Conservation (phyloP, 2,888 invertebrate genomes). For the Eulithis prunata region DNA sequence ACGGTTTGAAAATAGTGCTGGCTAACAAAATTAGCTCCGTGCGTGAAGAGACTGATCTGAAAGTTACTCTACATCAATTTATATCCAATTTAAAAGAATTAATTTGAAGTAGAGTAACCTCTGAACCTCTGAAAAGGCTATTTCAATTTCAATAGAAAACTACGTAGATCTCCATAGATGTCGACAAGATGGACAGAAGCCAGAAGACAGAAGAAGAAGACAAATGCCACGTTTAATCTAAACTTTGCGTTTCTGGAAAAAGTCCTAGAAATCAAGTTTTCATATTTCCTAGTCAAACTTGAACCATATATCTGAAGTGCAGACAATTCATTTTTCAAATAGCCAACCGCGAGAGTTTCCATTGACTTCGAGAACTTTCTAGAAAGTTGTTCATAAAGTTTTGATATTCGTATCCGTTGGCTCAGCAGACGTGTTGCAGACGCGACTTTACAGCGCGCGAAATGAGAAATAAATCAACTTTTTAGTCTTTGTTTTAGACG, state of each 20-base stretch:
- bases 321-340: slow-evolving; percentile 83
- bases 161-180: too few relatives aligned
- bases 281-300: slow-evolving; percentile 70
- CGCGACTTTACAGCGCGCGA: slow-evolving; percentile 12
- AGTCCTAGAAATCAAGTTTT: slow-evolving; percentile 53
- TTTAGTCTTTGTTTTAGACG: too few relatives aligned
- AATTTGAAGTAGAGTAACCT: too few relatives aligned
- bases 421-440: slow-evolving; percentile 44
- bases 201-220: not conserved
- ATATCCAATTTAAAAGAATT: too few relatives aligned
- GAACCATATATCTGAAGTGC: slow-evolving; percentile 76
- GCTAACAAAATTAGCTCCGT: too few relatives aligned
- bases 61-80: too few relatives aligned
- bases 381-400: slow-evolving; percentile 68
- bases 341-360: slow-evolving; percentile 65
- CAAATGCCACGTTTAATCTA: slow-evolving; percentile 24
- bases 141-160: too few relatives aligned
- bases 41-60: too few relatives aligned
- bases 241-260: slow-evolving; percentile 30
- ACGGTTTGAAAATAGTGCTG: too few relatives aligned
- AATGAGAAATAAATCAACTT: too few relatives aligned
- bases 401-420: slow-evolving; percentile 73
- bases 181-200: too few relatives aligned
- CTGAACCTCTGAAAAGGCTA: too few relatives aligned
- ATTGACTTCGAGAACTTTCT: slow-evolving; percentile 61